Base-by-base conservation (phyloP, 2,888 invertebrate genomes). In the Caenorhabditis sp. region DNA sequence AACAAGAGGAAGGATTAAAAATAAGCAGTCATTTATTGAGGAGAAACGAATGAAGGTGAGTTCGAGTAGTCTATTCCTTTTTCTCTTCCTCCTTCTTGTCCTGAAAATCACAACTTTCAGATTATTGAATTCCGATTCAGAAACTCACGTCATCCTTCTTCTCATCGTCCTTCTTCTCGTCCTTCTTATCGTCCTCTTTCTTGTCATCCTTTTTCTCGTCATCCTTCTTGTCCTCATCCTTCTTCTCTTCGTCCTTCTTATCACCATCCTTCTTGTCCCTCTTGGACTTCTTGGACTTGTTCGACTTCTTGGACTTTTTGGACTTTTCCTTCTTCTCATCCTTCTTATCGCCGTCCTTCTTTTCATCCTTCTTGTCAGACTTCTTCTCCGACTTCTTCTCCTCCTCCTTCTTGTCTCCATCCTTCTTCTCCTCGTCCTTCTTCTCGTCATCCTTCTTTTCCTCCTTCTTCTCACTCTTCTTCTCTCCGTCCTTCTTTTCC, bases 51-150 rank as follows among this genome's bases (percentile, higher is more conserved):
- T 22, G 22, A 22, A 22, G n/a, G n/a, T 51, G 7, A 22, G 44
- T 16, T 16, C 16, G n/a, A 14, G 44, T 2, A 44, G 14, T 10
- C 31, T 31, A 56, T 16, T 56, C 56, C 56, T 56, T 56, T 24
- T 56, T 56, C 2, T 56, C 56, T 24, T 56, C 56, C 6, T 56
- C 56, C 56, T 56, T 56, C n/a, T 56, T 56, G 22, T 56, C 56
- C 51, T 51, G 51, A 51, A 51, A 51, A 22, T 5, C 7, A 6
- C 12, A 10, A 44, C 6, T 44, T 7, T 44, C 16, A 16, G 14
- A 2, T 14, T 0, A n/a, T n/a, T 16, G n/a, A 10, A 44, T 16
- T 44, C 5, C n/a, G 10, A 44, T 44, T 44, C 44, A 10, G 44
- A 51, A 51, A 51, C 22, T 51, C 51, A 51, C 51, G 28, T 56